A percentile compares a stretch with the other conserved stretches of the same genome.
phyloP scores from a whole-genome alignment of 2,113 vertebrate species.

The Todiramphus saurophagus region DNA sequence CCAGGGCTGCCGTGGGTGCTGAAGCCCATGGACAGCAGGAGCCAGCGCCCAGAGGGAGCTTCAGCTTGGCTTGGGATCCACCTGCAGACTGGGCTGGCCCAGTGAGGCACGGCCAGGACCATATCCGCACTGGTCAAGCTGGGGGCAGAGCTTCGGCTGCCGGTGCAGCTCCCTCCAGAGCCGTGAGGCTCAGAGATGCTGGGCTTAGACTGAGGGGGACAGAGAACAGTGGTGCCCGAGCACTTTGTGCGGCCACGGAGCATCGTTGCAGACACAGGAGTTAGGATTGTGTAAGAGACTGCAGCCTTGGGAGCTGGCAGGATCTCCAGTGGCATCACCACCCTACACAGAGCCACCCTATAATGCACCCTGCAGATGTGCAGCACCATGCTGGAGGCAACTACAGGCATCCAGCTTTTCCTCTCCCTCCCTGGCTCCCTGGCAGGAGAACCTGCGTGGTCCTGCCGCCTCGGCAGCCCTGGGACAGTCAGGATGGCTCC shows the following conservation, averaged over 20 bases:
- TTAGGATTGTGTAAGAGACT: accelerated
- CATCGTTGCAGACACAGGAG: neutral
- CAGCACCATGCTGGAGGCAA: neutral
- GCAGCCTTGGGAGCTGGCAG: neutral
- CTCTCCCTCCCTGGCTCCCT: neutral
- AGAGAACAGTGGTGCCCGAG: accelerated
- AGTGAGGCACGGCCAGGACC: accelerated
- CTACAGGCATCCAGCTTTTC: neutral
- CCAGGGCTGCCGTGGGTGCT: neutral
- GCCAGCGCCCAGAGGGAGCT: neutral
- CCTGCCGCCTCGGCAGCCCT: neutral
- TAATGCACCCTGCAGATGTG: accelerated
- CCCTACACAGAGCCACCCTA: accelerated
- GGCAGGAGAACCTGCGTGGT: neutral
- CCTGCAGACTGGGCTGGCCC: neutral
- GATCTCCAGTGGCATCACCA: neutral
- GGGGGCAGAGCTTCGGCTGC: neutral
- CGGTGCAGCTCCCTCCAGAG: neutral
- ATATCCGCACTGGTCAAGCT: accelerated
- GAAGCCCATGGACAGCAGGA: accelerated
- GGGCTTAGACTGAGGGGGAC: neutral
- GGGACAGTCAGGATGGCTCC: neutral
- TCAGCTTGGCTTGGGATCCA: neutral
- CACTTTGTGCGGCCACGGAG: neutral
- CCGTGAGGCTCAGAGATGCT: neutral